Evolutionary conservation across 2,888 invertebrate genomes (phyloP).

Genomic region (Lasius platythorax): DNA sequence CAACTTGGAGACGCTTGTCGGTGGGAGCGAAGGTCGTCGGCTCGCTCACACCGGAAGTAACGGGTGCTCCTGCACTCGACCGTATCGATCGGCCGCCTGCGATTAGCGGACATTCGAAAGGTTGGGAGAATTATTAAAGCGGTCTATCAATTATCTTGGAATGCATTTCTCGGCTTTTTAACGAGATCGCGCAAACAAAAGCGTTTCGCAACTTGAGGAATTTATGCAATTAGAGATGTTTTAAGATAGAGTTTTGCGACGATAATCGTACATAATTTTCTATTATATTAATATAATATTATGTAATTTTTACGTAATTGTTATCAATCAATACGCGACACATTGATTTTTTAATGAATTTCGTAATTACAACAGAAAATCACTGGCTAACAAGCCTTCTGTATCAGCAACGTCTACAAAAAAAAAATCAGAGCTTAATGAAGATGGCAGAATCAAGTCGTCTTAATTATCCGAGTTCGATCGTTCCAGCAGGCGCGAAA

Average conservation of each 20-base stretch:
- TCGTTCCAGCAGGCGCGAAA: conserved; percentile 76
- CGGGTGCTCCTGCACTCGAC: conserved; percentile 59
- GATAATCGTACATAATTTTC: background rate
- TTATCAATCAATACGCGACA: background rate
- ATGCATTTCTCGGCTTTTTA: background rate
- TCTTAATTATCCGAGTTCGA: conserved; percentile 73
- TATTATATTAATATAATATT: background rate
- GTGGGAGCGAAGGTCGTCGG: conserved; percentile 65
- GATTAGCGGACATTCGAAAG: conserved; percentile 35
- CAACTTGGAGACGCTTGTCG: conserved; percentile 54
- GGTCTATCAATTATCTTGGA: background rate
- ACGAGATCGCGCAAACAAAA: background rate
- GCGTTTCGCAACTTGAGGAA: background rate
- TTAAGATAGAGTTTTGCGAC: background rate
- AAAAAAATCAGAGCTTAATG: conserved; percentile 51
- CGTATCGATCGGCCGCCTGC: conserved; percentile 42
- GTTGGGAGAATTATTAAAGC: background rate
- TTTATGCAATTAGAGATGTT: background rate
- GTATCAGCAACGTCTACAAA: background rate
- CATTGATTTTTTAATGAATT: background rate
- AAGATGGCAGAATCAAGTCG: conserved; percentile 71
- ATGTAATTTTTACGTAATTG: background rate
- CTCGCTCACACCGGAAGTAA: conserved; percentile 63
- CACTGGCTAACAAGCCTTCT: too few relatives aligned
- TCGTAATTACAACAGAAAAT: background rate